Evolutionary conservation across 2,888 invertebrate species (phyloP).

Genomic region (Bimastos eiseni): DNA sequence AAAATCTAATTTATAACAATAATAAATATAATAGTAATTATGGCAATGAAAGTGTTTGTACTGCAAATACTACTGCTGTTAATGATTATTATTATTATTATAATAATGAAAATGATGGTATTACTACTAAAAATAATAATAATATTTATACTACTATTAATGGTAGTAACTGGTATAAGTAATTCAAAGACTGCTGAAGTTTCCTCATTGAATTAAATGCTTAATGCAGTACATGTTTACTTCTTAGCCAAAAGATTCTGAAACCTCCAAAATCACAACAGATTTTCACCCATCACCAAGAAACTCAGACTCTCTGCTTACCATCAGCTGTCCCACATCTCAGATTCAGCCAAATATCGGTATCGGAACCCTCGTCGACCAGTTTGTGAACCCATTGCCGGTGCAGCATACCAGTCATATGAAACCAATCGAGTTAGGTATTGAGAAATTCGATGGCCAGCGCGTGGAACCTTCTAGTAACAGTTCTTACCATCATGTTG

Average conservation of each 20-base stretch:
- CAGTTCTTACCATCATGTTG: background rate
- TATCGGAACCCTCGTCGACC: background rate
- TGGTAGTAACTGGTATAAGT: background rate
- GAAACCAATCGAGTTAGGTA: background rate
- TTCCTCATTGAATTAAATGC: background rate
- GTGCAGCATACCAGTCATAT: background rate
- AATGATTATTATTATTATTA: no score
- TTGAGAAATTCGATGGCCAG: background rate
- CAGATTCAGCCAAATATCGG: background rate
- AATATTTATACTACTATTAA: no score
- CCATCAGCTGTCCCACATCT: background rate
- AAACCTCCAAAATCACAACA: background rate
- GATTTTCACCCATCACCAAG: background rate
- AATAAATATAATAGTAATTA: no score
- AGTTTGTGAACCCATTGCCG: background rate
- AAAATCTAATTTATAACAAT: no score
- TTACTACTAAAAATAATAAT: no score
- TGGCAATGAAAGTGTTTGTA: no score
- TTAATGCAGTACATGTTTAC: background rate
- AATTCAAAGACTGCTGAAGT: background rate
- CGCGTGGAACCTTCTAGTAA: background rate
- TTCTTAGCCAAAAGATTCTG: background rate
- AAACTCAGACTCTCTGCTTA: background rate
- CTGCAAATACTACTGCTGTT: no score
- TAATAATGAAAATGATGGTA: no score